Conservation (phyloP, 2,888 invertebrate genomes). For the Trichacis sp. region DNA sequence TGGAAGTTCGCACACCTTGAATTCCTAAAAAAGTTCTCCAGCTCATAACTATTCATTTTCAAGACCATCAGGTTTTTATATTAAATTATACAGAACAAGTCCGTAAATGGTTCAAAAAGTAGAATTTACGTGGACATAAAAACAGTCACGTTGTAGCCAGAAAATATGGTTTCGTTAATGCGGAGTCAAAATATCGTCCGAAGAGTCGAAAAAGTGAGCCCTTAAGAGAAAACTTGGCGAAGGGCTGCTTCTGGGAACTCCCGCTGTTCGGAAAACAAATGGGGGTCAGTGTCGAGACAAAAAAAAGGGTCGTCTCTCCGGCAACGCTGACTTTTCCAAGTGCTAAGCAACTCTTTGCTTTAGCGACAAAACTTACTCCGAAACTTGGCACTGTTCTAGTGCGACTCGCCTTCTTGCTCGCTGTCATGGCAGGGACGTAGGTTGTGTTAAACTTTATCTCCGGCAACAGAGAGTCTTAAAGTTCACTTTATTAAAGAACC, state of each 20-base stretch:
- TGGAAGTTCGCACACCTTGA: too few relatives aligned
- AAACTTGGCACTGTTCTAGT: conserved; percentile 51
- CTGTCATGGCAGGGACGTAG: conserved; percentile 44
- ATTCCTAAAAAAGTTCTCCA: too few relatives aligned
- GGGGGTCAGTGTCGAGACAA: conserved; percentile 45
- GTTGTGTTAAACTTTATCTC: conserved; percentile 58
- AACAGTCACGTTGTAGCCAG: neutral
- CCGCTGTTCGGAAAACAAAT: conserved; percentile 50
- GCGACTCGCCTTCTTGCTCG: conserved; percentile 31
- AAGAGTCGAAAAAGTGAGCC: neutral
- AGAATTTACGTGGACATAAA: neutral
- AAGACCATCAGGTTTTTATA: too few relatives aligned
- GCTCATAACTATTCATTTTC: too few relatives aligned
- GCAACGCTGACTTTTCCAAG: conserved; percentile 26
- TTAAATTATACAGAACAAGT: too few relatives aligned
- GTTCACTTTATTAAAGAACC: conserved; percentile 61
- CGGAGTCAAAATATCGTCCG: neutral
- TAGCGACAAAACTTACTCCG: conserved; percentile 49
- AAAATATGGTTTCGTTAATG: neutral
- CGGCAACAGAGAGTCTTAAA: conserved; percentile 55
- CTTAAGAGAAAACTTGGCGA: conserved; percentile 39
- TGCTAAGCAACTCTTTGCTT: conserved; percentile 37
- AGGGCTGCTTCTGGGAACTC: conserved; percentile 47
- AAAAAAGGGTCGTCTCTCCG: conserved; percentile 21
- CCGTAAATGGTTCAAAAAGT: too few relatives aligned